Evolutionary conservation across 2,888 invertebrate genomes (phyloP).

Genomic region (Caenorhabditis sinica): DNA sequence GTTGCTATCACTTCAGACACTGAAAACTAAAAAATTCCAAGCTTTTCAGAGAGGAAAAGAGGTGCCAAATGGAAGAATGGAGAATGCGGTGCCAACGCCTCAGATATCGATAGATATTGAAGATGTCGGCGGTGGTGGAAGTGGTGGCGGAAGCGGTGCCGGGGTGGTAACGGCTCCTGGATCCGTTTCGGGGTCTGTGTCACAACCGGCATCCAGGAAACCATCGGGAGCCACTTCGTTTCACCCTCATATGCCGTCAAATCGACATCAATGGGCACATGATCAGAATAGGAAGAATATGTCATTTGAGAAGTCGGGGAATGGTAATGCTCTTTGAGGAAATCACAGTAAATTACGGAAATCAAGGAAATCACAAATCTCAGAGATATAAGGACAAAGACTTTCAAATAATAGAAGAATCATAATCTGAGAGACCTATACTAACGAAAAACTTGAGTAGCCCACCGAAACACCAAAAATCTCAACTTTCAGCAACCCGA

Average conservation of each 20-base stretch:
- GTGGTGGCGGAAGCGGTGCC: too few relatives aligned
- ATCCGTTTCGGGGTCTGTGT: constrained; percentile 3
- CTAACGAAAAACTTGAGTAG: too few relatives aligned
- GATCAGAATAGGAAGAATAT: constrained; percentile 64
- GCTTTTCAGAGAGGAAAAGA: too few relatives aligned
- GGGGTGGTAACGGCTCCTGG: too few relatives aligned
- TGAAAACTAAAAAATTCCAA: too few relatives aligned
- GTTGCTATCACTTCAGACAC: neutral
- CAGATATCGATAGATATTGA: constrained; percentile 50
- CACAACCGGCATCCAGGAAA: constrained; percentile 3
- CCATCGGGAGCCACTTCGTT: neutral
- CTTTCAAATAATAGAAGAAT: too few relatives aligned
- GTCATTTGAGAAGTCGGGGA: constrained; percentile 61
- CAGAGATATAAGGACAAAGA: too few relatives aligned
- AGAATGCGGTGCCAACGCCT: constrained; percentile 53
- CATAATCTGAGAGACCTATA: too few relatives aligned
- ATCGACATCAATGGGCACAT: constrained; percentile 55
- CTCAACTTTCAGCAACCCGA: constrained; percentile 59
- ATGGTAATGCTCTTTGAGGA: constrained; percentile 18
- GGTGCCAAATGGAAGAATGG: constrained; percentile 61
- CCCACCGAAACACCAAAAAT: neutral
- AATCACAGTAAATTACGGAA: too few relatives aligned
- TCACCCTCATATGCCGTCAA: neutral
- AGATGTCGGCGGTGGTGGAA: neutral
- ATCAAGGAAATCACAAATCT: too few relatives aligned